Base-by-base conservation (phyloP, 2,888 invertebrate genomes). In the Trachelus troglodyta region DNA sequence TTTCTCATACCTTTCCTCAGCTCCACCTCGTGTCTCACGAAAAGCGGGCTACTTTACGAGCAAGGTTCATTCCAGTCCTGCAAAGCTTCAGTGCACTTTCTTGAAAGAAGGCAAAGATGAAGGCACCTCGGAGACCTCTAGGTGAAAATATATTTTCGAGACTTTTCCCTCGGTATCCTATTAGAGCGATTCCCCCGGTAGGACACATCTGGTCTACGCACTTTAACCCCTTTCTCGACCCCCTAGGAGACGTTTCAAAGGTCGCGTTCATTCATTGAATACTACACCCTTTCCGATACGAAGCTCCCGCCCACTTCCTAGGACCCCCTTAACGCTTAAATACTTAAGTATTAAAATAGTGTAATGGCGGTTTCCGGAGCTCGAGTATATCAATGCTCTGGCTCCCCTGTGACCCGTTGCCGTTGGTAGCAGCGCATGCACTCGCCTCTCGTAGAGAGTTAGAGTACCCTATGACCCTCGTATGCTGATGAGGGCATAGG, bases 351-450 rank as follows among this genome's bases (percentile, higher is more conserved):
- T 88, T 89, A 89, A 89, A 89, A 88, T 85, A 87, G 87, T 84
- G 88, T 89, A 89, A 89, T 89, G 88, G 87, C 87, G 85, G 88
- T 86, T 89, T 90, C 89, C 90, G 89, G 90, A 85, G 83, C 78
- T 81, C 79, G 84, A 85, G 84, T 82, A 82, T 83, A 85, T 85
- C 83, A 81, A 83, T 86, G 83, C 76, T 77, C 77, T 78, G 75
- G 71, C 73, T 77, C 78, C 79, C 76, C 69, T 75, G 73, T 40
- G 69, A 68, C 56, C 56, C 23, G 23, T 23, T 56, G 56, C 23
- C 56, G 56, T 23, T 23, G 56, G 56, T 56, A 23, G 56, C 23
- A 56, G 56, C 69, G 68, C 75, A 73, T 37, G 56, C 73, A 35
- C 30, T 56, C 56, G 31, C 56, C 35, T 69, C 37, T 40, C 69